Conservation (phyloP, 2,888 invertebrate species). For the Parnassius glacialis region DNA sequence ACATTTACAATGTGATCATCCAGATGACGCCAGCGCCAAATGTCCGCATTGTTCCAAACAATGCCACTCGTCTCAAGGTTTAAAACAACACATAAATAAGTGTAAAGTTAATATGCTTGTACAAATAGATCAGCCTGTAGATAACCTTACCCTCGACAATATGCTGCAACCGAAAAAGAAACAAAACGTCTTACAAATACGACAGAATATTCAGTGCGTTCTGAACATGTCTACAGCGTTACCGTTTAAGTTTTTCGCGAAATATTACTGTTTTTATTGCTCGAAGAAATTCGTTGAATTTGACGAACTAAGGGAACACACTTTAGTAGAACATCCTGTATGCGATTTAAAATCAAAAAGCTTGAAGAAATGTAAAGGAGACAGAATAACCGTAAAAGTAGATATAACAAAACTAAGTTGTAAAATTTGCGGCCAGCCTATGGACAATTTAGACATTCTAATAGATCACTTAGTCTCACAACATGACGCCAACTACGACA, state of each 20-base stretch:
- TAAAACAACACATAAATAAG: conserved; percentile 55
- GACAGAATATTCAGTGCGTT: conserved; percentile 64
- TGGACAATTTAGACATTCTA: conserved; percentile 49
- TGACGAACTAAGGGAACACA: conserved; percentile 61
- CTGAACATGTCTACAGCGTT: conserved; percentile 69
- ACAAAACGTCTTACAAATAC: conserved; percentile 54
- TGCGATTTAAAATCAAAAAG: conserved; percentile 63
- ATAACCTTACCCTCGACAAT: conserved; percentile 32
- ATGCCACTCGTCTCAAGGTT: conserved; percentile 52
- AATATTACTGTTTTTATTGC: conserved; percentile 67
- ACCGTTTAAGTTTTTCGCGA: conserved; percentile 67
- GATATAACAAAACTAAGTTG: conserved; percentile 59
- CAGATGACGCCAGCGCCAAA: conserved; percentile 47
- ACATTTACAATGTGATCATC: conserved; percentile 55
- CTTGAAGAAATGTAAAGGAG: conserved; percentile 66
- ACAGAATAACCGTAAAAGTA: conserved; percentile 60
- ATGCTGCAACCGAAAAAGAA: conserved; percentile 46
- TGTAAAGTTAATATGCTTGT: conserved; percentile 51
- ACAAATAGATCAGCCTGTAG: conserved; percentile 30
- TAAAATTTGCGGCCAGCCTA: conserved; percentile 51
- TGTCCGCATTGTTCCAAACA: conserved; percentile 60
- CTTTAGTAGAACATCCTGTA: conserved; percentile 53
- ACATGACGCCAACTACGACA: conserved; percentile 65
- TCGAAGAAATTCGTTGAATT: conserved; percentile 60
- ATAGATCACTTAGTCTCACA: conserved; percentile 60